Conservation (phyloP, 2,797 vertebrate species). For the Cygnus olor region DNA sequence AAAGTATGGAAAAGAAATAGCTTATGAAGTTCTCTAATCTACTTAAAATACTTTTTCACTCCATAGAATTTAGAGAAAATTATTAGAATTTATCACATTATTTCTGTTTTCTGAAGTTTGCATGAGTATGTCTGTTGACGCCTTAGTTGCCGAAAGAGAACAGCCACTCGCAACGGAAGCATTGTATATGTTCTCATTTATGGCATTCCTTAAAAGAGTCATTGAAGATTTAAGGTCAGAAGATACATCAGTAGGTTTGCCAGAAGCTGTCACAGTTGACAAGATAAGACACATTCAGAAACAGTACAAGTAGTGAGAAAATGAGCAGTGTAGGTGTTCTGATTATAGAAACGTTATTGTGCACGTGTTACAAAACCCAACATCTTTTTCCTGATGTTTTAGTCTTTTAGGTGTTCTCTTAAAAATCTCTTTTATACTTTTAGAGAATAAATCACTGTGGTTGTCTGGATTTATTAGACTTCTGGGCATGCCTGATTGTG, state of each 20-base stretch:
- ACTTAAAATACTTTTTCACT: background rate
- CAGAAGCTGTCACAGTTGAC: background rate
- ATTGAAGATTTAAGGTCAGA: background rate
- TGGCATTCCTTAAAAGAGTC: background rate
- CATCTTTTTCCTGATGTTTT: background rate
- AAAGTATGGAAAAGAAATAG: background rate
- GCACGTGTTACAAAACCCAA: background rate
- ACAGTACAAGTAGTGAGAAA: background rate
- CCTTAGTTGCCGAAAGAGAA: background rate
- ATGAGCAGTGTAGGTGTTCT: background rate
- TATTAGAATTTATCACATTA: background rate
- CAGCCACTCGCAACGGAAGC: background rate
- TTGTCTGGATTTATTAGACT: slow-evolving; percentile 6
- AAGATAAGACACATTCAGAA: background rate
- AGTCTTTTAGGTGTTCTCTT: background rate
- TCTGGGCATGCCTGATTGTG: background rate
- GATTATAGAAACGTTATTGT: background rate
- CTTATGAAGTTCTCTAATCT: background rate
- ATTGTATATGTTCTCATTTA: background rate
- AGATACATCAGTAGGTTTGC: background rate
- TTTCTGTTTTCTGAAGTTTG: background rate
- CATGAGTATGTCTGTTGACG: background rate
- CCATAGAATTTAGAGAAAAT: background rate
- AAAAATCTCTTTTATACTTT: background rate
- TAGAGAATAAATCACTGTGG: background rate